Base-by-base conservation (phyloP, 1,140 invertebrate genomes). In the Acromyrmex echinatior region DNA sequence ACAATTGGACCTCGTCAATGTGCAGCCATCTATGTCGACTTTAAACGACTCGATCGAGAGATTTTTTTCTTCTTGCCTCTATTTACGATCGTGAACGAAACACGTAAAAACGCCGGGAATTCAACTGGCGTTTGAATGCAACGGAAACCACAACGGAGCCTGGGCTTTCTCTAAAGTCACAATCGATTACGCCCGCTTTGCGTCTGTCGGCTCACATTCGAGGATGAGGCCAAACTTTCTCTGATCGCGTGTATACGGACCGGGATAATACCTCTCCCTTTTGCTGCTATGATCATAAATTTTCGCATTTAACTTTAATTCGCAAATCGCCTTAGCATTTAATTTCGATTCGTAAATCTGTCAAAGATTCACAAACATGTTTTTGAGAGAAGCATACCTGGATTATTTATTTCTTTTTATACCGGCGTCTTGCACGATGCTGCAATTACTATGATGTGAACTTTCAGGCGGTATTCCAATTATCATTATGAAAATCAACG, bases 151-250 rank as follows among this genome's bases (percentile, higher is more conserved):
- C 35, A 31, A 21, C 7, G 53, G 7, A 4, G 35, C 2, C 14
- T 7, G 39, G 66, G 70, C 70, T 84, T 84, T 84, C 80, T 84
- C 70, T 14, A 21, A 39, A 80, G 18, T 68, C 21, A 16, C 68
- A 10, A 62, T 82, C 35, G 68, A 84, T 84, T 56, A 31, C n/a
- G 28, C 49, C 28, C 39, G 56, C 31, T 12, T 56, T 82, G n/a
- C 25, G 49, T 60, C 18, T 21, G 56, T 25, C 56, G 25, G 5
- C 39, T 60, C 14, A 51, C 45, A 9, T 62, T 10, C 28, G 80
- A 82, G 12, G 80, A 82, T 60, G 68, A 74, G 28, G 31, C 49
- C 56, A 9, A 35, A 60, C 80, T 84, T 84, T 84, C 80, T 74
- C 80, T 28, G 39, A 76, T 74, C 56, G 39, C 25, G 16, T 35